A percentile compares a stretch with the other conserved stretches of the same genome.
Conservation (phyloP, 2,888 invertebrate species). For the Limnephilus rhombicus region DNA sequence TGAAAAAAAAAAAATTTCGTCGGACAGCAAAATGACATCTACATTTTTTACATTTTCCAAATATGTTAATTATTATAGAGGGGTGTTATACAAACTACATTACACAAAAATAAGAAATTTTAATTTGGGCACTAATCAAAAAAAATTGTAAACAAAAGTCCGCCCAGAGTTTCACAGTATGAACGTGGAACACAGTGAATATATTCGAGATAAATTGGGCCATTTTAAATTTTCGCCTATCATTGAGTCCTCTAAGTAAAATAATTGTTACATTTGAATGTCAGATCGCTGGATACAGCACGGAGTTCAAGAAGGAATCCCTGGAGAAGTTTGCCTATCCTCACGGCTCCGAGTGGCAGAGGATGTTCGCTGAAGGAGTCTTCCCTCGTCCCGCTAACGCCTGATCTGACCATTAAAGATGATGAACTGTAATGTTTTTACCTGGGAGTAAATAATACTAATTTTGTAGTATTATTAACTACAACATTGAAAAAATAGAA, state of each 20-base stretch:
- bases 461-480: background rate
- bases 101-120: too few species aligned
- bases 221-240: too few species aligned
- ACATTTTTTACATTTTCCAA: too few species aligned
- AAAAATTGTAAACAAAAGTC: too few species aligned
- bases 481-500: background rate
- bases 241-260: background rate
- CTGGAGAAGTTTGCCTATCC: slow-evolving; percentile 86
- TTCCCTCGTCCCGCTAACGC: slow-evolving; percentile 74
- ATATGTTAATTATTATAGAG: too few species aligned
- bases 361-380: slow-evolving; percentile 80
- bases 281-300: slow-evolving; percentile 88
- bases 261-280: background rate
- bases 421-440: background rate
- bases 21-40: too few species aligned
- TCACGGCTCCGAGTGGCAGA: slow-evolving; percentile 86
- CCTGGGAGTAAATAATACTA: background rate
- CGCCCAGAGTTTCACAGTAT: too few species aligned
- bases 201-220: too few species aligned
- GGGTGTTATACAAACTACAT: too few species aligned
- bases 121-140: too few species aligned
- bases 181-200: too few species aligned
- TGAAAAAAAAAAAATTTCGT: too few species aligned
- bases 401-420: slow-evolving; percentile 12
- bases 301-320: slow-evolving; percentile 84